Evolutionary conservation across 2,797 vertebrate species (phyloP).

Genomic region (Gallinago stenura): DNA sequence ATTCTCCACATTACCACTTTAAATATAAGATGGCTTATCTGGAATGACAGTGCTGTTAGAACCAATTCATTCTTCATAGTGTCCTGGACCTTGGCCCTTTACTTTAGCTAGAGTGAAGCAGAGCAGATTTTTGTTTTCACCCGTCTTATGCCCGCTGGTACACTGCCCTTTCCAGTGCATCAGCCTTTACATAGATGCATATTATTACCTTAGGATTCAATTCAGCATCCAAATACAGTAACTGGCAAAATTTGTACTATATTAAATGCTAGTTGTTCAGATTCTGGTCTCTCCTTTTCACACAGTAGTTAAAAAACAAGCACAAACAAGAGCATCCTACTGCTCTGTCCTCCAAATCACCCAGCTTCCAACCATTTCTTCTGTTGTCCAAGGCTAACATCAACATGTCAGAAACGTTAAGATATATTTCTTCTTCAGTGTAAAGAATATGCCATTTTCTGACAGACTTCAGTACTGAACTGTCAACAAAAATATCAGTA

Average conservation of each 20-base stretch:
- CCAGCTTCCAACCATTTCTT: background rate
- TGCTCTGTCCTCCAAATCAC: background rate
- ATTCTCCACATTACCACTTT: conserved; percentile 53
- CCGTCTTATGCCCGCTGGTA: background rate
- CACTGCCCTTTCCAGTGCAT: background rate
- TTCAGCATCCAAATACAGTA: background rate
- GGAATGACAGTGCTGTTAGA: conserved; percentile 57
- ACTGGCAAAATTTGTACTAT: background rate
- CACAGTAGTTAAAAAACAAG: background rate
- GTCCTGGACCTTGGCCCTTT: conserved; percentile 14
- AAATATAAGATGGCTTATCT: conserved; percentile 65
- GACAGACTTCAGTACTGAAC: conserved; percentile 35
- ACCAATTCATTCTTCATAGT: conserved; percentile 40
- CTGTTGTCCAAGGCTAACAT: background rate
- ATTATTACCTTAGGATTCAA: background rate
- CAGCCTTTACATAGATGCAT: background rate
- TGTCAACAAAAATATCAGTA: conserved; percentile 64
- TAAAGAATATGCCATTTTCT: background rate
- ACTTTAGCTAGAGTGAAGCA: background rate
- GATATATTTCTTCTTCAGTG: background rate
- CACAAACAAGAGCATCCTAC: background rate
- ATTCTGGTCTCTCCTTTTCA: background rate
- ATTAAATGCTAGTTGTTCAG: background rate
- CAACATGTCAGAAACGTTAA: conserved; percentile 35
- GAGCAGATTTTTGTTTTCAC: conserved; percentile 4